Conservation (phyloP, 1,140 invertebrate species). For the Aphis craccivora region DNA sequence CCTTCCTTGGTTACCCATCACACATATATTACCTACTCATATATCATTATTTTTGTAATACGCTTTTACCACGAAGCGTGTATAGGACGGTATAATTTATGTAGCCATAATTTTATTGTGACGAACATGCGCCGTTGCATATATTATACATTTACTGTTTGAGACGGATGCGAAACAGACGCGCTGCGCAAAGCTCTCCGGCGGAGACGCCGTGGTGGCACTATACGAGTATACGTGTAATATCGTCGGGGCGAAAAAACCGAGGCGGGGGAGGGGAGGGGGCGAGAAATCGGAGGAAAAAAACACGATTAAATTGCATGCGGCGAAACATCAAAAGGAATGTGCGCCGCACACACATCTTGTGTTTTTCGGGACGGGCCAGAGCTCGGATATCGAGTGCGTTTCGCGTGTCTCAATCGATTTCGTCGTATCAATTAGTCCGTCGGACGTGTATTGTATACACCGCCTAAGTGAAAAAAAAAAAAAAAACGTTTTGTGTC, state of each 20-base stretch:
- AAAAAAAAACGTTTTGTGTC: slow-evolving; percentile 34
- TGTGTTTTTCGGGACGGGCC: slow-evolving; percentile 21
- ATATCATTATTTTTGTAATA: too few relatives aligned
- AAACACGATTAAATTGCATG: slow-evolving; percentile 26
- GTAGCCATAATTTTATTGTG: background rate
- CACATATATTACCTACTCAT: too few relatives aligned
- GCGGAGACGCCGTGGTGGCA: slow-evolving; percentile 31
- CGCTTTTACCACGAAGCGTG: too few relatives aligned
- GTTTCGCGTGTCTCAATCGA: slow-evolving; percentile 48
- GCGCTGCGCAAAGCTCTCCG: background rate
- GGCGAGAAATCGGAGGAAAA: too few relatives aligned
- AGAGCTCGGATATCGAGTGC: background rate
- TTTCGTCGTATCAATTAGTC: slow-evolving; percentile 44
- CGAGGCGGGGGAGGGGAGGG: too few relatives aligned
- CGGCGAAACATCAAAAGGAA: slow-evolving; percentile 28
- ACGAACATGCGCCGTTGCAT: too few relatives aligned
- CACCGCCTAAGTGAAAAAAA: background rate
- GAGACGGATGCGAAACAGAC: background rate
- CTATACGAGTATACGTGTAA: too few relatives aligned
- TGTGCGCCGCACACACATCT: background rate
- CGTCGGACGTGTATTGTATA: slow-evolving; percentile 16
- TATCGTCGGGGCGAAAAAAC: background rate
- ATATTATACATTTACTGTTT: too few relatives aligned
- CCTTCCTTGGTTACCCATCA: too few relatives aligned
- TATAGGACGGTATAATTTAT: background rate